Base-by-base conservation (phyloP, 2,797 vertebrate genomes). In the Acrocephalus scirpaceus region DNA sequence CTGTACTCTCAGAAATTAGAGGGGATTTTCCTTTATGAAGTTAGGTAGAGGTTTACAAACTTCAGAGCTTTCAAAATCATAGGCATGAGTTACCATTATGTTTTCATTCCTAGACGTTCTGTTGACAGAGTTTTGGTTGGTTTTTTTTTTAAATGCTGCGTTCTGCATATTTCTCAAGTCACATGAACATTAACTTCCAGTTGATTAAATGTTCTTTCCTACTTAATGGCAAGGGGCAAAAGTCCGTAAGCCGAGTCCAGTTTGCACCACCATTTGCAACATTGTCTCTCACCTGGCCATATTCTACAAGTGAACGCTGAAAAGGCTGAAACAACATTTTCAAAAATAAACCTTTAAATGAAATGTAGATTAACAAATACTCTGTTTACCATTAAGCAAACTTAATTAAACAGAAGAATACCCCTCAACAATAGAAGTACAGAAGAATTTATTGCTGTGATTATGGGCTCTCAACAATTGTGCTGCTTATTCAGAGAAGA, bases 391-490 rank as follows among this genome's bases (percentile, higher is more conserved):
- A 44, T 66, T 83, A 66, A 51, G 34, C 26, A 86, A 36, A 65
- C 57, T 36, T 56, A 79, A 95, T 67, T 77, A 60, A 82, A 66
- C 36, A 87, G 42, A 90, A 75, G 40, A 94, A 69, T 34, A 47
- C 21, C 2, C 2, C 32, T 53, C 20, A 74, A 88, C 76, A 90
- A 65, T 0, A 32, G 13, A 58, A 54, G 65, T 16, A 54, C 56
- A 23, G 14, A n/a, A 77, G 38, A 51, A 88, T 93, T 75, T 86
- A 85, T 17, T 69, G 61, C 72, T 21, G 69, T 60, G 78, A 66
- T 84, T 86, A 71, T 13, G 44, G 27, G 30, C 56, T 72, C 71
- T 82, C 40, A 56, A 65, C 14, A n/a, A 54, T 44, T 11, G 30
- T 13, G 38, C 38, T 30, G 25, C 61, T 42, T 16, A 11, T 45